A percentile compares a stretch with the other conserved stretches of the same genome.
Evolutionary conservation across 30 jellyfish, hydroid and myxozoan species (phyloP).

Genomic region (Mastigias papua): DNA sequence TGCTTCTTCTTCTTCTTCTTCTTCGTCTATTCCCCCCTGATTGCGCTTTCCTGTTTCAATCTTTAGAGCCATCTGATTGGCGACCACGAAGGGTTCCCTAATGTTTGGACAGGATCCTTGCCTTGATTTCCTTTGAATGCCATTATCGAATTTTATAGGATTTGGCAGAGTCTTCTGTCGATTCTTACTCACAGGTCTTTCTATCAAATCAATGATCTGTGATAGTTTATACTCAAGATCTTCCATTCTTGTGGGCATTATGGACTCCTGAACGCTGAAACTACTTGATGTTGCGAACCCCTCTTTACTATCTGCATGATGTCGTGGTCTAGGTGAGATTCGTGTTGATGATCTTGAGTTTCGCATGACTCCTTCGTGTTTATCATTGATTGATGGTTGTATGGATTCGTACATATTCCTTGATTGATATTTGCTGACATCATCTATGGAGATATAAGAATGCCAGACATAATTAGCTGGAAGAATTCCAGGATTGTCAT

Average conservation of each 20-base stretch:
- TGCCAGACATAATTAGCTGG: no score
- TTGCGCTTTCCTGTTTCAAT: neutral
- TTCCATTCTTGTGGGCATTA: neutral
- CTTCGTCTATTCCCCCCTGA: neutral
- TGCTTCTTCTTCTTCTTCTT: neutral
- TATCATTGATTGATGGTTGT: neutral
- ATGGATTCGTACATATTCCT: neutral
- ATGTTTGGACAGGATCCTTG: neutral
- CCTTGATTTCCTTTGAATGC: neutral
- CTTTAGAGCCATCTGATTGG: neutral
- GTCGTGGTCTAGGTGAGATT: no score
- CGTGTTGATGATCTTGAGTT: no score
- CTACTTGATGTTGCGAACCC: neutral
- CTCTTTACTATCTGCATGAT: no score
- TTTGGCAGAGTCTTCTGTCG: neutral
- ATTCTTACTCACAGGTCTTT: neutral
- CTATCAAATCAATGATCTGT: neutral
- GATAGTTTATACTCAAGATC: neutral
- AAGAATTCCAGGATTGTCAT: no score
- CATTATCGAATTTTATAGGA: neutral
- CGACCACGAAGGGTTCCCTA: neutral
- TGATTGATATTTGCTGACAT: neutral
- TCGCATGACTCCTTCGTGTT: no score
- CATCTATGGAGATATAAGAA: no score
- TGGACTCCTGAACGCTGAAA: neutral